phyloP scores from a whole-genome alignment of 2,797 vertebrate species.

The Vultur gryphus region DNA sequence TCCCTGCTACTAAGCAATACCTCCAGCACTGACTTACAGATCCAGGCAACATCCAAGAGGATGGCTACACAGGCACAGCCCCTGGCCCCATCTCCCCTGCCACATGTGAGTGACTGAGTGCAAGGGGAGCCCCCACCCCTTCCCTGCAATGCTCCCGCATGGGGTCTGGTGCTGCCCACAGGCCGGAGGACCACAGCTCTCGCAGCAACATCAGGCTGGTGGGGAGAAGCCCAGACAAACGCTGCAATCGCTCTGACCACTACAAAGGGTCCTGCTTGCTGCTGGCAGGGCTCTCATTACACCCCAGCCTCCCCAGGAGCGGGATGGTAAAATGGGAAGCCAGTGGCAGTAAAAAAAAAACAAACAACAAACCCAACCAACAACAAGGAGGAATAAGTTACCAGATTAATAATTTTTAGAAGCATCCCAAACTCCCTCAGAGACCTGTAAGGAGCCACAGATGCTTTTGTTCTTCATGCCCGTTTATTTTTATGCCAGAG shows the following conservation, averaged over 20 bases:
- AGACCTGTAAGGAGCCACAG: background rate
- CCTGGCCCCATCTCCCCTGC: background rate
- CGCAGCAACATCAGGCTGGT: background rate
- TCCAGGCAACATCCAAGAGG: background rate
- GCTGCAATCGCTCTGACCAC: background rate
- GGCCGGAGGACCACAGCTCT: background rate
- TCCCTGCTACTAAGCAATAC: background rate
- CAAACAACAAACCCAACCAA: background rate
- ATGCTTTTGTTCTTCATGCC: slow-evolving; percentile 23
- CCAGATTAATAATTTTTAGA: slow-evolving; percentile 29
- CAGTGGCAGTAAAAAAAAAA: background rate
- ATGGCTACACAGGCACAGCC: background rate
- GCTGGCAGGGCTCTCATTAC: background rate
- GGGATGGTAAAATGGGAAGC: background rate
- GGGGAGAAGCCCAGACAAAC: background rate
- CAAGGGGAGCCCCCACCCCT: background rate
- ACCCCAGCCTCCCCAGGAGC: background rate
- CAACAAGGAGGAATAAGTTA: background rate
- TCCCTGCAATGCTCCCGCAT: background rate
- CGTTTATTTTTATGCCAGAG: background rate
- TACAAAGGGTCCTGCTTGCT: background rate
- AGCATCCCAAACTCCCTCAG: background rate
- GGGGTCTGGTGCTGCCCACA: rapidly evolving
- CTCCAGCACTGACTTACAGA: background rate
- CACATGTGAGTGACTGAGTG: rapidly evolving